Evolutionary conservation across 2,888 invertebrate genomes (phyloP).

Genomic region (Rhamphomyia laevipes): DNA sequence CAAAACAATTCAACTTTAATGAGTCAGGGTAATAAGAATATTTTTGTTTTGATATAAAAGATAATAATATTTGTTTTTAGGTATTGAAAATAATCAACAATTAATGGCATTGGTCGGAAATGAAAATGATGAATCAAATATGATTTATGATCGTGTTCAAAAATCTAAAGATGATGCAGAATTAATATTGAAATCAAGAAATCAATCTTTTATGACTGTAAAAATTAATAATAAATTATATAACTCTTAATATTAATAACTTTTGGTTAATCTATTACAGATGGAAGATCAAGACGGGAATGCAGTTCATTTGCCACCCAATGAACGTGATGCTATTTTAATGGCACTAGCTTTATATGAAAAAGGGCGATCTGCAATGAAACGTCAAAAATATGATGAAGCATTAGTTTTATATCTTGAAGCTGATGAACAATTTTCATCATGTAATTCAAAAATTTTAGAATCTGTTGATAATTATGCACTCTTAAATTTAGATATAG

Average conservation of each 20-base stretch:
- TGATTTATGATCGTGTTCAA: conserved; percentile 44
- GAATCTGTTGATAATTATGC: conserved; percentile 72
- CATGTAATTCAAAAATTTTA: conserved; percentile 37
- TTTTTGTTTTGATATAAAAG: neutral
- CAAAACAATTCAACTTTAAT: neutral
- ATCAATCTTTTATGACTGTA: conserved; percentile 21
- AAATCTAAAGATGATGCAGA: conserved; percentile 45
- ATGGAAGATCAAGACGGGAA: conserved; percentile 70
- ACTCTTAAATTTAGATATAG: conserved; percentile 69
- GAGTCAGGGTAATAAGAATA: conserved; percentile 4
- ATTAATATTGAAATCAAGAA: conserved; percentile 39
- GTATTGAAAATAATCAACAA: conserved; percentile 53
- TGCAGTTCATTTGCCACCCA: conserved; percentile 53
- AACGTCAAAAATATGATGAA: conserved; percentile 50
- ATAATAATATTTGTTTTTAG: conserved; percentile 9
- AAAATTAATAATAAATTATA: conserved; percentile 9
- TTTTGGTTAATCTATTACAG: conserved; percentile 28
- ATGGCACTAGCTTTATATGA: conserved; percentile 71
- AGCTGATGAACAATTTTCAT: conserved; percentile 59
- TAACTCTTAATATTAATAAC: conserved; percentile 28
- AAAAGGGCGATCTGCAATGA: conserved; percentile 58
- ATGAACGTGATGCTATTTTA: conserved; percentile 56
- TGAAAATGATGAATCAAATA: conserved; percentile 26
- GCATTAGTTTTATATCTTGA: conserved; percentile 65
- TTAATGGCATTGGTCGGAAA: conserved; percentile 51